phyloP scores from a whole-genome alignment of 1,140 invertebrate genomes.

The Drosophila sulfurigaster region DNA sequence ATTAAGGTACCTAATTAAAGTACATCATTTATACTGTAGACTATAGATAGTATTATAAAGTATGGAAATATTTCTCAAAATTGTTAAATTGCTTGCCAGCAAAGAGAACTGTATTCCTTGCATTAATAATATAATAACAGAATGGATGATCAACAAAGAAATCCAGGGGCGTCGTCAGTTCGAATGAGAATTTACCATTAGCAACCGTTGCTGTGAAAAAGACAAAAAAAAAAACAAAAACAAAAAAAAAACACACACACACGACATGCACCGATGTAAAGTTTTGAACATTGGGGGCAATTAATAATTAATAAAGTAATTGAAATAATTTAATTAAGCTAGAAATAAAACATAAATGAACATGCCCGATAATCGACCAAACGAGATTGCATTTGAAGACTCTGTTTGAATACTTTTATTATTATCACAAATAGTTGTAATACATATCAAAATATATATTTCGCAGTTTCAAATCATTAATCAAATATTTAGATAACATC shows the following conservation, averaged over 20 bases:
- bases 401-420: background rate
- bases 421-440: background rate
- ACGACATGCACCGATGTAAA: background rate
- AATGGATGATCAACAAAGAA: conserved; percentile 60
- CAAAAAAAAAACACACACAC: background rate
- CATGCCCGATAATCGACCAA: background rate
- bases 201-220: conserved; percentile 15
- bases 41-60: too few species aligned
- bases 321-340: background rate
- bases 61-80: background rate
- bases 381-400: too few species aligned
- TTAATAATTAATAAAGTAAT: background rate
- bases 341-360: background rate
- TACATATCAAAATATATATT: background rate
- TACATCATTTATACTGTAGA: too few species aligned
- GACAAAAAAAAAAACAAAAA: background rate
- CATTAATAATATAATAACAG: conserved; percentile 48
- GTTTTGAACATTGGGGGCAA: background rate
- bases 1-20: too few species aligned
- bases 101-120: conserved; percentile 36
- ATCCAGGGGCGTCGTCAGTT: conserved; percentile 14
- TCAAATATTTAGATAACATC: background rate
- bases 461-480: too few species aligned
- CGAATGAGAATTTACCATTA: background rate
- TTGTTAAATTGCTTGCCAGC: conserved; percentile 38